Percentiles rank a stretch among this genome's conserved stretches.
Evolutionary conservation across 2,113 vertebrate species (phyloP).

Genomic region (Camelus bactrianus): DNA sequence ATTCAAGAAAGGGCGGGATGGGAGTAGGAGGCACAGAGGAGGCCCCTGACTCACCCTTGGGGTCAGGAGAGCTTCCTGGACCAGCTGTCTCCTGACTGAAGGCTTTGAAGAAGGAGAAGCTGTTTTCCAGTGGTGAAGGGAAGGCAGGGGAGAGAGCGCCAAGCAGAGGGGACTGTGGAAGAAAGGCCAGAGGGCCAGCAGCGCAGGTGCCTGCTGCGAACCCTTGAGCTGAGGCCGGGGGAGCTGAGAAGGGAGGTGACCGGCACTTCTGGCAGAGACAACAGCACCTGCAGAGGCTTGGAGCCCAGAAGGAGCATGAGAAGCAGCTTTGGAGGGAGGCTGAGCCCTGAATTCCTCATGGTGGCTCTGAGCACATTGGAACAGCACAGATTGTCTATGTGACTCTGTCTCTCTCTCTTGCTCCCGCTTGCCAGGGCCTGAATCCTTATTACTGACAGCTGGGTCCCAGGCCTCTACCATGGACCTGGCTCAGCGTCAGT

Average conservation of each 20-base stretch:
- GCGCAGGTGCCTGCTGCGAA: neutral
- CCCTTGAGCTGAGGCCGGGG: neutral
- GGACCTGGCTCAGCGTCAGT: neutral
- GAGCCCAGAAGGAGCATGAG: neutral
- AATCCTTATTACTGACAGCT: neutral
- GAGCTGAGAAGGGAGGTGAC: neutral
- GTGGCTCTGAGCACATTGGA: fast-evolving
- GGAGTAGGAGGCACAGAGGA: too few relatives aligned
- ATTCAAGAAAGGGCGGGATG: neutral
- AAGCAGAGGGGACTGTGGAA: neutral
- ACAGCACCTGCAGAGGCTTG: fast-evolving
- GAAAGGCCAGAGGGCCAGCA: neutral
- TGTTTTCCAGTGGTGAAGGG: neutral
- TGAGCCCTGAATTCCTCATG: neutral
- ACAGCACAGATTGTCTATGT: fast-evolving
- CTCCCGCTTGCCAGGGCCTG: neutral
- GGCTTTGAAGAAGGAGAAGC: neutral
- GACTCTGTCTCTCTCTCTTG: neutral
- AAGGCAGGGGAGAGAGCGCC: neutral
- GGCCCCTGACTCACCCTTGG: neutral
- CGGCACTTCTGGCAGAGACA: neutral
- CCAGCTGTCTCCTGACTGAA: neutral
- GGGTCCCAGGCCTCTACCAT: neutral
- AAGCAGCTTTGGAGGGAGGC: fast-evolving
- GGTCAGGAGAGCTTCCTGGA: neutral